Evolutionary conservation across 92 coral and sea anemone species (phyloP).

Genomic region (Bergia puertoricense): DNA sequence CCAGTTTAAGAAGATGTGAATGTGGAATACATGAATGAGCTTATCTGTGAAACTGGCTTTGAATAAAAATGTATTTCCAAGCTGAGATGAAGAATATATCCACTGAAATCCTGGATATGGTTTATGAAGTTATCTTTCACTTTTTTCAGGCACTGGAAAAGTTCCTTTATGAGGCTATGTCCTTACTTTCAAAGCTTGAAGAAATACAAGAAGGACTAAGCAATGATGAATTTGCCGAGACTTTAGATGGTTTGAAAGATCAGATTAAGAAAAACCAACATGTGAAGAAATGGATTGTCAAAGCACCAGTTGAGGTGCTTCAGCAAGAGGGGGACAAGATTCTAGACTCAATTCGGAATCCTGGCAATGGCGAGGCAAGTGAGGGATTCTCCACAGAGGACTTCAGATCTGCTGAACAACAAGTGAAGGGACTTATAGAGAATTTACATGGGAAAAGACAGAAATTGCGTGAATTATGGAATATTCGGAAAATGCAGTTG

Average conservation of each 20-base stretch:
- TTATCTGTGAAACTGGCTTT: not conserved
- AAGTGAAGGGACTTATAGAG: constrained; percentile 77
- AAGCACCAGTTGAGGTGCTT: constrained; percentile 93
- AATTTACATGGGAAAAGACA: constrained; percentile 88
- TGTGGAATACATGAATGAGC: not conserved
- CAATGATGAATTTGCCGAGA: constrained; percentile 85
- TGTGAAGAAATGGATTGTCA: constrained; percentile 96
- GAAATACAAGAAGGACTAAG: constrained; percentile 95
- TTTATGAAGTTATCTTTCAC: constrained; percentile 27
- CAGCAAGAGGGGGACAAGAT: constrained; percentile 93
- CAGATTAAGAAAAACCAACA: constrained; percentile 95
- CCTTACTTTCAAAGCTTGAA: constrained; percentile 90
- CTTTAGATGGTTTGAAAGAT: constrained; percentile 80
- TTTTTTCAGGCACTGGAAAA: constrained; percentile 91
- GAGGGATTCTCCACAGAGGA: constrained; percentile 80
- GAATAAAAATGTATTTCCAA: not conserved
- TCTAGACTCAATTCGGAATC: constrained; percentile 68
- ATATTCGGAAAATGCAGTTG: constrained; percentile 82
- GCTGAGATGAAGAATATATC: constrained; percentile 17
- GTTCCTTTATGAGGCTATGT: constrained; percentile 96
- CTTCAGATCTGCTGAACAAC: constrained; percentile 77
- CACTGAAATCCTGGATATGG: constrained; percentile 13
- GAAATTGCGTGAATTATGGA: constrained; percentile 92
- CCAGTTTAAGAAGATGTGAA: not conserved
- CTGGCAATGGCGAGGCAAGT: constrained; percentile 65